Conservation (phyloP, 2,797 vertebrate genomes). For the Huso huso region DNA sequence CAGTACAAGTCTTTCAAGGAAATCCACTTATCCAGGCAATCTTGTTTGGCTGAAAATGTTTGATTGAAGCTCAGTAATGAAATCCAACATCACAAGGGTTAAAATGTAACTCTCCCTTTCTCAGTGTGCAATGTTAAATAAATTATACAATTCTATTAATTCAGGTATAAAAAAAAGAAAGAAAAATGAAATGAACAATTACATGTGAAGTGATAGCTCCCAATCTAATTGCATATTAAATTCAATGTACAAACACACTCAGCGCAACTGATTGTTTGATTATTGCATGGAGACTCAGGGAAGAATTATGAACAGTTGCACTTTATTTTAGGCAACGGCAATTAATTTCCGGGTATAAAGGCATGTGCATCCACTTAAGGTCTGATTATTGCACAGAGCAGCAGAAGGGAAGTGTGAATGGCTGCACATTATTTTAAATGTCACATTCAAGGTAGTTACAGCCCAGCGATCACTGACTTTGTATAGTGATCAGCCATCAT, state of each 20-base stretch:
- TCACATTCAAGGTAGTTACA: slow-evolving; percentile 30
- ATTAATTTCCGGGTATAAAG: slow-evolving; percentile 32
- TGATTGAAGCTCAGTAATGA: too few species aligned
- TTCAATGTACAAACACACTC: slow-evolving; percentile 17
- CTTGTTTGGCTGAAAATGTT: too few species aligned
- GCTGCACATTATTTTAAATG: slow-evolving; percentile 35
- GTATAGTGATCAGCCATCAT: slow-evolving; percentile 18
- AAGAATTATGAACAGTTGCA: slow-evolving; percentile 24
- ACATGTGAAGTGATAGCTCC: too few species aligned
- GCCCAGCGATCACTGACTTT: slow-evolving; percentile 15
- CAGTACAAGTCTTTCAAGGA: too few species aligned
- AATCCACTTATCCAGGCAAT: too few species aligned
- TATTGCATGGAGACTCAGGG: slow-evolving; percentile 22
- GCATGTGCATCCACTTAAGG: not conserved
- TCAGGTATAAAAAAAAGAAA: too few species aligned
- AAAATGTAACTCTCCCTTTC: too few species aligned
- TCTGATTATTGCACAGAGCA: slow-evolving; percentile 18
- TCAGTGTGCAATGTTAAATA: too few species aligned
- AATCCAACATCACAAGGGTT: too few species aligned
- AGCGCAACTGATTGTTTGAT: slow-evolving; percentile 27
- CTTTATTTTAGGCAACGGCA: slow-evolving; percentile 19
- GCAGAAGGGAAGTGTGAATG: slow-evolving; percentile 29
- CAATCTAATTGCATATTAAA: slow-evolving; percentile 1
- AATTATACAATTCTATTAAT: too few species aligned
- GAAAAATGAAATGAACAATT: too few species aligned